Base-by-base conservation (phyloP, 2,888 invertebrate species). In the Ceramica pisi region DNA sequence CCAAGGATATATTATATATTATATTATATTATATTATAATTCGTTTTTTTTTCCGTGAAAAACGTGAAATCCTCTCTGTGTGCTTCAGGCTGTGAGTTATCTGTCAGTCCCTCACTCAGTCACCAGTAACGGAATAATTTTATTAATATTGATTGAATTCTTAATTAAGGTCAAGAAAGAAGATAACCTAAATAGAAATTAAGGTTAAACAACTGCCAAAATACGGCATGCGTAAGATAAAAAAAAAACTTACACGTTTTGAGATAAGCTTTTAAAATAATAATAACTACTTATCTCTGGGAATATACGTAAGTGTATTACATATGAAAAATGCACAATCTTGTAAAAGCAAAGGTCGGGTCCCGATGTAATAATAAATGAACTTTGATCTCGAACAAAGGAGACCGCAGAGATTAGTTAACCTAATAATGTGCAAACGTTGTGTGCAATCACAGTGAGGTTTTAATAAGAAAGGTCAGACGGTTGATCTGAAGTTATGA, bases 391-490 rank as follows among this genome's bases (percentile, higher is more conserved):
- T 67, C n/a, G n/a, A 53, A 75, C 75, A 67, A 75, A 75, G 59
- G 31, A 8, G 41, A 48, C 75, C 67, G 67, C 67, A 21, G 51
- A 67, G 73, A 75, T 67, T 53, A 73, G 46, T 56, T 83, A 86
- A 85, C 80, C 73, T 70, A 86, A 85, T 86, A 86, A 82, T 75
- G 74, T 64, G 57, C 71, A 69, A 82, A 80, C 73, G 77, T 71
- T 71, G 79, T 81, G 78, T 83, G 79, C 63, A 78, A 87, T 86
- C 76, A 75, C 61, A 78, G 74, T 57, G 68, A 74, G 66, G 73
- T 75, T 73, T 70, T 81, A 81, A 82, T 81, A 82, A 71, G 76
- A 85, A 82, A 85, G 83, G 79, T 80, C 83, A 87, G 75, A 75
- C 71, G 56, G 55, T 21, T 77, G 75, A 72, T 75, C 75, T 68